Conservation (phyloP, 2,888 invertebrate species). For the Torymus texanus region DNA sequence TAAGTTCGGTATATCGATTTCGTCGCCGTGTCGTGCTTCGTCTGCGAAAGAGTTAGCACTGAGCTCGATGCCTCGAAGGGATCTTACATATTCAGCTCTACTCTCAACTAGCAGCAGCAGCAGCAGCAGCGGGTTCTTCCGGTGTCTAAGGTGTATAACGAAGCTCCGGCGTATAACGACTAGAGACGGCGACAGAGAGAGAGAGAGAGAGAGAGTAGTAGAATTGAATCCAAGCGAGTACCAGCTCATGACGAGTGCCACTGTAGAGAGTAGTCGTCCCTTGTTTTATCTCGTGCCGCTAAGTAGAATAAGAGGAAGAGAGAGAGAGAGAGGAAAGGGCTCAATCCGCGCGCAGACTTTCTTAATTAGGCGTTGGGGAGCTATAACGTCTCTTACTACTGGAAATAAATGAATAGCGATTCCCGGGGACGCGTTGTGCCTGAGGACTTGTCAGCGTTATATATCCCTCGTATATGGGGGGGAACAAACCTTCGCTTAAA, state of each 20-base stretch:
- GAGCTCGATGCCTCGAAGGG: too few relatives aligned
- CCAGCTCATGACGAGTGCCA: background rate
- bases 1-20: too few relatives aligned
- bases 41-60: too few relatives aligned
- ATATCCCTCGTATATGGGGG: background rate
- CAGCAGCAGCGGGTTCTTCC: too few relatives aligned
- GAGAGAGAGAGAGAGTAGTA: background rate
- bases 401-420: constrained; percentile 32
- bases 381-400: background rate
- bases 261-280: constrained; percentile 4
- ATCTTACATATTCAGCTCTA: too few relatives aligned
- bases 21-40: too few relatives aligned
- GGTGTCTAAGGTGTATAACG: constrained; percentile 4
- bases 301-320: background rate
- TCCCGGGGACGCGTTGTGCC: background rate
- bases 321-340: constrained; percentile 1
- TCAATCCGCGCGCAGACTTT: constrained; percentile 19
- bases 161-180: background rate
- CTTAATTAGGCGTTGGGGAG: constrained; percentile 20
- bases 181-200: background rate
- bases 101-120: too few relatives aligned
- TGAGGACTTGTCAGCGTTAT: background rate
- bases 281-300: constrained; percentile 10
- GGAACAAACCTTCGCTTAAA: background rate
- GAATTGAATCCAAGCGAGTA: constrained; percentile 24